phyloP scores from a whole-genome alignment of 2,797 vertebrate species.

The Stomatorhinus walkeri region DNA sequence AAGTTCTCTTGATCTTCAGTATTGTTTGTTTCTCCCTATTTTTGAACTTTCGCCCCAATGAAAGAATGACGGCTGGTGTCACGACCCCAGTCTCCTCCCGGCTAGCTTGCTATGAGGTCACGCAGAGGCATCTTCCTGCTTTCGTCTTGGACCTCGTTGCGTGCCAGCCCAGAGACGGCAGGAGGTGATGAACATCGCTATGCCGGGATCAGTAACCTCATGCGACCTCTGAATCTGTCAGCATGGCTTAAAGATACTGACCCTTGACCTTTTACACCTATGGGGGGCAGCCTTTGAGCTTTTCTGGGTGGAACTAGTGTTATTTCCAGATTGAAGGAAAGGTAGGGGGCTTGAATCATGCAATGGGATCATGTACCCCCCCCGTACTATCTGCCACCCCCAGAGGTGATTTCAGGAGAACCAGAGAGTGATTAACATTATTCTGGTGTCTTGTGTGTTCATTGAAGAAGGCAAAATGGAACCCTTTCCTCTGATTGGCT shows the following conservation, averaged over 20 bases:
- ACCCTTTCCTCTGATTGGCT: not conserved
- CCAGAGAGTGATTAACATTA: not conserved
- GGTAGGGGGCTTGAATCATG: not conserved
- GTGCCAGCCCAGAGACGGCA: not conserved
- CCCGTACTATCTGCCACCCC: not conserved
- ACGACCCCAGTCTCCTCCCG: not conserved
- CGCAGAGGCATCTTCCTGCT: not conserved
- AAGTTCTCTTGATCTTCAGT: not conserved
- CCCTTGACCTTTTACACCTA: not conserved
- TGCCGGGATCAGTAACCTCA: not conserved
- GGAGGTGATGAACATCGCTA: not conserved
- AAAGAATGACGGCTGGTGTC: not conserved
- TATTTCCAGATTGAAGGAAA: not conserved
- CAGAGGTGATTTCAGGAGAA: not conserved
- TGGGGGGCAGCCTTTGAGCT: not conserved
- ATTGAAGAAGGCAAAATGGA: not conserved
- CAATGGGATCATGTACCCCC: not conserved
- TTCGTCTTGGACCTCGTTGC: not conserved
- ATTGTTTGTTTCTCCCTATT: not conserved
- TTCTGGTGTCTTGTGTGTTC: not conserved
- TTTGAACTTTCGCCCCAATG: not conserved
- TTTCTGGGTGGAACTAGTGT: not conserved
- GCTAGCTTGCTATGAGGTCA: not conserved
- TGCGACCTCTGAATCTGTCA: not conserved
- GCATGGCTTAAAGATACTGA: not conserved